Base-by-base conservation (phyloP, 2,797 vertebrate genomes). In the Psittacula echo region DNA sequence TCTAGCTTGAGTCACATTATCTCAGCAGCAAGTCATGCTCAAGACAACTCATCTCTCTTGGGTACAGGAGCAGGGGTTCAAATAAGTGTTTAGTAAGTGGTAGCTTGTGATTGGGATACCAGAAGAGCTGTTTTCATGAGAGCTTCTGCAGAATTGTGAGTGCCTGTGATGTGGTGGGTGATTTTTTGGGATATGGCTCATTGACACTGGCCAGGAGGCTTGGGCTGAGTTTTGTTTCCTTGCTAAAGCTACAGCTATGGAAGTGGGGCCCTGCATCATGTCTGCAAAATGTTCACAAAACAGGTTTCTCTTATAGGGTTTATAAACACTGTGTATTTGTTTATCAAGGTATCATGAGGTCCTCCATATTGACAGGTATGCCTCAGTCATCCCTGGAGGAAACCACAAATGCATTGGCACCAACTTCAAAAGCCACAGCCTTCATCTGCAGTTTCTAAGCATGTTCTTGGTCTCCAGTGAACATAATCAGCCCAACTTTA, bases 361-460 rank as follows among this genome's bases (percentile, higher is more conserved):
- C 27, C 64, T 90, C 26, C 7, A 5, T 30, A 29, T 48, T 54
- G 54, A 72, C 44, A 47, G 77, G 41, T 48, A 32, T 48, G 23
- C 85, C 56, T 79, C 54, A 47, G 56, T 3, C 82, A 61, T 64
- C 83, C 53, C 60, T 58, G 85, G 47, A 83, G 70, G 51, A 92
- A 95, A 74, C 54, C 74, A 50, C 2, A 0, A 44, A 29, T 21
- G 13, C 47, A 44, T 7, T 37, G 68, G 93, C 60, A 94, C 81
- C 68, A 81, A 7, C 87, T 95, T 85, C 93, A 85, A 85, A 93
- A 93, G 83, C 80, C 65, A 50, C 41, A 41, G 56, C 26, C 34
- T 32, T 58, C 91, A 74, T 56, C 61, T 66, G 14, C n/a, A 65
- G 44, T 1, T 50, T 89, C 92, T 32, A 39, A n/a, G 10, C 6